Evolutionary conservation across 2,797 vertebrate genomes (phyloP), one percentile per base, ranked within the genome.

Genomic region (Nannoperca obscura): DNA sequence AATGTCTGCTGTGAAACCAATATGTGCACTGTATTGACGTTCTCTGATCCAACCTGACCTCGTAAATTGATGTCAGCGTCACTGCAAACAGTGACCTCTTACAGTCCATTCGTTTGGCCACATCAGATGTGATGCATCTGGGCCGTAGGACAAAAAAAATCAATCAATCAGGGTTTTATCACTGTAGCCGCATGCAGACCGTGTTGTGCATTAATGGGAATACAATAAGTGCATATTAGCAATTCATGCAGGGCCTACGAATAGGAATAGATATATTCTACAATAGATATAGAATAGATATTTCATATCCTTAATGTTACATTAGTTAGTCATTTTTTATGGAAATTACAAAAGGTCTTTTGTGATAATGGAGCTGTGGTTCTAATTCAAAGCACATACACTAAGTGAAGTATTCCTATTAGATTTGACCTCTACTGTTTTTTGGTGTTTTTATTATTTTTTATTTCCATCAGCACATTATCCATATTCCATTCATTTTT

Each of bases 121-220:
- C 82, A 80, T 87, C 77, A 75, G 61, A 87, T 58, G 76, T 78
- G 74, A 72, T 78, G 82, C 78, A 69, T 80, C 67, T 65, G 81
- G 70, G 76, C 80, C 8, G 34, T 30, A 32, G 78, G 79, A 79
- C 71, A 80, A 13, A 38, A 78, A 78, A 38, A 78, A 78, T 65
- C n/a, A 79, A 89, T 94, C 83, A 88, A 80, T 91, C 52, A 17
- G 15, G 53, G 17, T 50, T 70, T 84, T 78, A 65, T 78, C 75
- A 68, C 54, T 85, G 54, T 44, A 59, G 47, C 49, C 40, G 71
- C 78, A 76, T 52, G 32, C 55, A 69, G 52, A 61, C 32, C 1
- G 9, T 62, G 52, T 32, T 30, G 15, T 57, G 63, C 61, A 69
- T 53, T 65, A 54, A 71, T 63, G 47, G 15, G 3, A 62, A 34